phyloP scores from a whole-genome alignment of 2,113 vertebrate species.

The Psophia crepitans region DNA sequence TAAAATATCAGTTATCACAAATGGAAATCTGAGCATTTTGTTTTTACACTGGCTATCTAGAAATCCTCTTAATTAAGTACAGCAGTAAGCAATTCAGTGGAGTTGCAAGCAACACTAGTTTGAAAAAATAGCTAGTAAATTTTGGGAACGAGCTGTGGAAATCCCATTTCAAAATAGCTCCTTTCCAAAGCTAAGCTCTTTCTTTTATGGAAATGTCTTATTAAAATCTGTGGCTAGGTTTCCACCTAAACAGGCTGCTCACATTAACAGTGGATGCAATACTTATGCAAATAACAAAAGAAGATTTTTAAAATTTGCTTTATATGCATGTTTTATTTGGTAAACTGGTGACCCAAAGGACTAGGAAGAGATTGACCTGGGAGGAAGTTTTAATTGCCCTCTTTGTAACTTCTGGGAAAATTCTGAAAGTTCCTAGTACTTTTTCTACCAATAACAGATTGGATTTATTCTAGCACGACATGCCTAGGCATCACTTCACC shows the following conservation, averaged over 20 bases:
- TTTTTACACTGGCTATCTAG: not conserved
- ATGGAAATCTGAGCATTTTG: not conserved
- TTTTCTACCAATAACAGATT: not conserved
- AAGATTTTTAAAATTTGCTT: not conserved
- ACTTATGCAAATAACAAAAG: not conserved
- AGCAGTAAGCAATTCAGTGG: not conserved
- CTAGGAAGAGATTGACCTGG: not conserved
- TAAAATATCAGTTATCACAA: not conserved
- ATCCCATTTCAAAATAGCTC: not conserved
- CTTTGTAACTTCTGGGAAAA: not conserved
- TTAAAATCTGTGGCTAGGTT: not conserved
- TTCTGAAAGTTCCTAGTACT: not conserved
- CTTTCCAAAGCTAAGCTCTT: not conserved
- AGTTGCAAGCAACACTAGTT: not conserved
- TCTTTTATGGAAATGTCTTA: not conserved
- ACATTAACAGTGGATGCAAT: not conserved
- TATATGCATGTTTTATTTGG: not conserved
- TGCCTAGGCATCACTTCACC: not conserved
- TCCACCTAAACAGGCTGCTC: not conserved
- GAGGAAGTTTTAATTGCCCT: not conserved
- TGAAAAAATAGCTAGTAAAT: not conserved
- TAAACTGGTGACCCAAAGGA: not conserved
- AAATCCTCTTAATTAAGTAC: not conserved
- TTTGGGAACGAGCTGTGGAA: not conserved
- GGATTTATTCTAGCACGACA: not conserved